Percentiles rank a stretch among this genome's conserved stretches.
phyloP scores from a whole-genome alignment of 2,113 vertebrate genomes.

The Tursiops truncatus region DNA sequence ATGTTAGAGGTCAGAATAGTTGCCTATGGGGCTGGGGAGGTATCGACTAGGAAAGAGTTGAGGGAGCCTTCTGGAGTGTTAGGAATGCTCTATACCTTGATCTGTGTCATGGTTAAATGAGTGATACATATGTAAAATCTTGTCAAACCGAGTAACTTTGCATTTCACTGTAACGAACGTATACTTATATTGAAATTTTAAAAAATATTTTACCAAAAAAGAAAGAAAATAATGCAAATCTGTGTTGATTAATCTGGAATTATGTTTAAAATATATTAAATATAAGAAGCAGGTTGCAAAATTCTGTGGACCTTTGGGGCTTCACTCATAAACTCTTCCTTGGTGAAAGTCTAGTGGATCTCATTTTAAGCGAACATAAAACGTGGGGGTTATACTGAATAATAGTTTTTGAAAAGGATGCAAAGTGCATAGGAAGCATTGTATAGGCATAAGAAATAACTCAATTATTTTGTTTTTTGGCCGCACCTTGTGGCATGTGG shows the following conservation, averaged over 20 bases:
- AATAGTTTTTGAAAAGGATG: neutral
- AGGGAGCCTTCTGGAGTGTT: neutral
- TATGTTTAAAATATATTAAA: neutral
- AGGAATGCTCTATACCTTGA: neutral
- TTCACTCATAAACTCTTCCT: neutral
- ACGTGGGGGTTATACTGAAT: neutral
- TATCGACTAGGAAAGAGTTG: neutral
- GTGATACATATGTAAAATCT: neutral
- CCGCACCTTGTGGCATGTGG: too few species aligned
- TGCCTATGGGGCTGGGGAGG: neutral
- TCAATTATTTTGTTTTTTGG: neutral
- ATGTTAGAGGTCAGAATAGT: neutral
- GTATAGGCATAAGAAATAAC: neutral
- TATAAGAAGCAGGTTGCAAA: constrained; percentile 9
- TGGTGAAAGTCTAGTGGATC: neutral
- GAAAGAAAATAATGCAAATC: neutral
- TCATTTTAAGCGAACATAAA: neutral
- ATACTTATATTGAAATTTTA: neutral
- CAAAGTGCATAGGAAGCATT: neutral
- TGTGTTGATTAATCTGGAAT: neutral
- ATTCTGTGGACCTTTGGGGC: neutral
- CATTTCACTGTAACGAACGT: neutral
- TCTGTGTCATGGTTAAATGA: neutral
- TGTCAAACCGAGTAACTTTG: neutral
- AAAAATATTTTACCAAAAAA: neutral